Evolutionary conservation across 1,140 invertebrate genomes (phyloP), one percentile per base, ranked within the genome.

Genomic region (Drosophila sproati): DNA sequence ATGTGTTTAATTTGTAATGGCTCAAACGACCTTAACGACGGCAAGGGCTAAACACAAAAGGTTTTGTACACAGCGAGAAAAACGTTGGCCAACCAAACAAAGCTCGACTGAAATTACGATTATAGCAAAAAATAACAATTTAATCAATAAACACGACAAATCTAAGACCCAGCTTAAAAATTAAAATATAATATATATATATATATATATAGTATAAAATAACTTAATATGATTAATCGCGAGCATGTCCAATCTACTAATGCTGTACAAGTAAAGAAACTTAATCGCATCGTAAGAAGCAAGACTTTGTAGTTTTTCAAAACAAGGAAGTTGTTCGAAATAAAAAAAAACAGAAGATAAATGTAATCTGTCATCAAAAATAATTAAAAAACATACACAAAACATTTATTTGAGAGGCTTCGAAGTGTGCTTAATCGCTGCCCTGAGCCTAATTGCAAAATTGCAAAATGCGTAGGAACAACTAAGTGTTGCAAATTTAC

Each of bases 1-100:
- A 50, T 73, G 56, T 41, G 59, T 74, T 59, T 70, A 77, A 67
- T 39, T 47, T 63, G 57, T 82, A 76, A 82, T 79, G 73, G 67
- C 37, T 51, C 32, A 59, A 48, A 45, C 34, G 81, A 80, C 80
- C 80, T 83, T 85, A 20, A 20, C 20, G 20, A 79, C 59, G 63
- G 31, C 66, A 45, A 69, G 39, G 63, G 54, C 39, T 28, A 61
- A 72, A 59, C 63, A 76, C 78, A 50, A 31, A 37, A 43, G 20
- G 20, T 20, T 20, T 20, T 20, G 32, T 50, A 43, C 39, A 43
- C 10, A n/a, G 39, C n/a, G 10, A 43, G 39, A 43, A 43, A 43
- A 3, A 4, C 39, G 39, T 1, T 43, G 39, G 10, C 3, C 39
- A n/a, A 4, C n/a, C 20, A 20, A 43, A 43, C n/a, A n/a, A 43